Conservation (phyloP, 2,113 vertebrate genomes). For the Stegostoma tigrinum region DNA sequence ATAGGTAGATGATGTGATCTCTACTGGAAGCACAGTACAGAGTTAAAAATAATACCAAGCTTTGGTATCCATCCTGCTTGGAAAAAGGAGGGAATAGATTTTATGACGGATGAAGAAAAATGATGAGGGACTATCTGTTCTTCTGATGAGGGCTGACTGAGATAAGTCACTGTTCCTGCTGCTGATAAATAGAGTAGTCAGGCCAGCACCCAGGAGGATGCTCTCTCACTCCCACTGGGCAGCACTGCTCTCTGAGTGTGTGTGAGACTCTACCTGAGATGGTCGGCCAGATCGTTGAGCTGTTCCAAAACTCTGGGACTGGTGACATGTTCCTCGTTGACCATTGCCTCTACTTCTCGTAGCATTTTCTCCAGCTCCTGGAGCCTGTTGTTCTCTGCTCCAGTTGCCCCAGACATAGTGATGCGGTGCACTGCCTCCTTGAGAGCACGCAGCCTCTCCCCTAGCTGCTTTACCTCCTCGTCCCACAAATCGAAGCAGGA, state of each 20-base stretch:
- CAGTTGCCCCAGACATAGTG: conserved; percentile 44
- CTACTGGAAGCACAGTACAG: neutral
- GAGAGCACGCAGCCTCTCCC: conserved; percentile 50
- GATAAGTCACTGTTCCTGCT: neutral
- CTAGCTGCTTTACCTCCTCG: conserved; percentile 50
- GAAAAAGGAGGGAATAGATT: neutral
- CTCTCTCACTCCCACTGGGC: neutral
- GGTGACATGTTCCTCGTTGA: conserved; percentile 42
- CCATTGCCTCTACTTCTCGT: conserved; percentile 49
- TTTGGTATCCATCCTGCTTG: neutral
- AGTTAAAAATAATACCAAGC: neutral
- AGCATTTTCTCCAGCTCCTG: conserved; percentile 60
- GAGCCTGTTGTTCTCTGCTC: conserved; percentile 49
- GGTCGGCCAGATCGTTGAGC: conserved; percentile 28
- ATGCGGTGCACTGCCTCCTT: conserved; percentile 47
- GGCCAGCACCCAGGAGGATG: neutral
- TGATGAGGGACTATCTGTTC: neutral
- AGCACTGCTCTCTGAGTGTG: neutral
- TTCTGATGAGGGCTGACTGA: neutral
- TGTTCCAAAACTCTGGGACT: conserved; percentile 35
- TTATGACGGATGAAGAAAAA: neutral
- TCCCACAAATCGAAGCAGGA: conserved; percentile 78
- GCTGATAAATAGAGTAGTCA: neutral
- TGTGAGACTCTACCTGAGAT: neutral
- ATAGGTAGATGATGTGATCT: neutral